Conservation (phyloP, 2,797 vertebrate genomes). For the Clarias fuscus region DNA sequence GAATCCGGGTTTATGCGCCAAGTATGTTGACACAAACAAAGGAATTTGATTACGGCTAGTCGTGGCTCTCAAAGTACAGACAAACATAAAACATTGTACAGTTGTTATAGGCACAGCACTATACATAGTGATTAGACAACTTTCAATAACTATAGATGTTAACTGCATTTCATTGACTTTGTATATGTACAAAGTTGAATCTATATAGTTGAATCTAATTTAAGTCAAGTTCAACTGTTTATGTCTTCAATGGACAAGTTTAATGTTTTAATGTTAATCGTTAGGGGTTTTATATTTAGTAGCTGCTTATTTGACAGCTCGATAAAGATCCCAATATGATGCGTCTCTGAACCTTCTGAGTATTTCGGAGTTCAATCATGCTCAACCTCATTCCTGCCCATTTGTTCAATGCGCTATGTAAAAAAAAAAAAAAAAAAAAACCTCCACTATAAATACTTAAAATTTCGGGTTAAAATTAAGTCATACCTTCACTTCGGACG, state of each 20-base stretch:
- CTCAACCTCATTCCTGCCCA: background rate
- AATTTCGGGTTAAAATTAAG: background rate
- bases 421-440: background rate
- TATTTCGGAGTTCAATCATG: background rate
- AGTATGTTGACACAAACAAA: no score
- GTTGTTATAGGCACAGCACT: no score
- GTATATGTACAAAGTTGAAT: no score
- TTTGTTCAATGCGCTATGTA: background rate
- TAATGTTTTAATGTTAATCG: background rate
- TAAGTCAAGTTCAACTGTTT: no score
- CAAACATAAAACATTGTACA: no score
- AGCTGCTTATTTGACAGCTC: background rate
- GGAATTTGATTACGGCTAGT: no score
- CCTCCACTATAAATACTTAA: background rate
- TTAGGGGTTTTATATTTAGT: background rate
- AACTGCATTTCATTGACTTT: no score
- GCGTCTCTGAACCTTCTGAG: background rate
- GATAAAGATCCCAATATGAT: background rate
- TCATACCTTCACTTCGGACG: slow-evolving; percentile 54
- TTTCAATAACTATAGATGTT: no score
- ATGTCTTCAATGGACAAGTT: background rate
- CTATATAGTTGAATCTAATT: no score
- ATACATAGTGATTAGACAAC: no score
- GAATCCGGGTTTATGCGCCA: no score
- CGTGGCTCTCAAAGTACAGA: no score